Percentiles rank a stretch among this genome's conserved stretches.
phyloP scores from a whole-genome alignment of 1,140 invertebrate species.

The Araneus ventricosus region DNA sequence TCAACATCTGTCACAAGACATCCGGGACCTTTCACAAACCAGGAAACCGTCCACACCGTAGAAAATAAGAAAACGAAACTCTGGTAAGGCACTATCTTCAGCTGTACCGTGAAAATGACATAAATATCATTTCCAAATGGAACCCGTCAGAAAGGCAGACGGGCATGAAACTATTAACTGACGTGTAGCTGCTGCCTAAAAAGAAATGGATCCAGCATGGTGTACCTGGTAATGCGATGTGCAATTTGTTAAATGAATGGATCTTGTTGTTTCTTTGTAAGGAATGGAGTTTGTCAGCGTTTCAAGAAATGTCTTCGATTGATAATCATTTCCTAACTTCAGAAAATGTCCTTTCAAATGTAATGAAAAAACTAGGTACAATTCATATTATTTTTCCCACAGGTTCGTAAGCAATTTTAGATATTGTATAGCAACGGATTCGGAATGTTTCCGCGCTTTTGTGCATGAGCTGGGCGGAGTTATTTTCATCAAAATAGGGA shows the following conservation, averaged over 20 bases:
- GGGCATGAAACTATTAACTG: not conserved
- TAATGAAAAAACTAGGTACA: no score
- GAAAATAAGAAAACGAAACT: not conserved
- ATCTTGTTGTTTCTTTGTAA: not conserved
- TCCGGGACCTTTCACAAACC: not conserved
- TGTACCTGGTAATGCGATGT: not conserved
- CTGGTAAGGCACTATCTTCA: not conserved
- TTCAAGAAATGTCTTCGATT: not conserved
- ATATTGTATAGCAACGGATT: no score
- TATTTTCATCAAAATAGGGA: no score
- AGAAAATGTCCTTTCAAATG: no score
- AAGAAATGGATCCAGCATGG: not conserved
- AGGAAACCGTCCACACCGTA: not conserved
- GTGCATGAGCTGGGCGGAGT: no score
- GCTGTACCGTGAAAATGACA: not conserved
- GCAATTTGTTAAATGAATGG: not conserved
- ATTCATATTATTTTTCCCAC: no score
- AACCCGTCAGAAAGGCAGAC: not conserved
- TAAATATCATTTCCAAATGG: constrained; percentile 8
- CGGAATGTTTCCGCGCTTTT: no score
- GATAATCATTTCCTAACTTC: not conserved
- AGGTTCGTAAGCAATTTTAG: no score
- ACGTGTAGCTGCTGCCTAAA: not conserved
- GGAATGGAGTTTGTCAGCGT: not conserved
- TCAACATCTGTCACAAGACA: constrained; percentile 9